Conservation (phyloP, 1,140 invertebrate species). For the Tetragonula clypearis region DNA sequence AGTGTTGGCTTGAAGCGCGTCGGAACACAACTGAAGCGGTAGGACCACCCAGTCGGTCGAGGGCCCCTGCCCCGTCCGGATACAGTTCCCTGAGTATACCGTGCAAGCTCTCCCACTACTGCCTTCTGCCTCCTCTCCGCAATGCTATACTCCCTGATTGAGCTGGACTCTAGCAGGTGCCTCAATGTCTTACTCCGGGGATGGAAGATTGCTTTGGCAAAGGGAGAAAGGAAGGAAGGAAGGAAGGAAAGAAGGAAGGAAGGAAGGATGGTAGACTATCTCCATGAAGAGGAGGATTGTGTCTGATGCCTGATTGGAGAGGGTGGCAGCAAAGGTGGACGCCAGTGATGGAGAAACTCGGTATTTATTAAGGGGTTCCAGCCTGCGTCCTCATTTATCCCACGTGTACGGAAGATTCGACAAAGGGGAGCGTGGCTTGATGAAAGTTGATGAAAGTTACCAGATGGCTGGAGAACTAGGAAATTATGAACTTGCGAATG, state of each 20-base stretch:
- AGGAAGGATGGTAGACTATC: constrained; percentile 37
- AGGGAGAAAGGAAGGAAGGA: constrained; percentile 61
- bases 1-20: constrained; percentile 81
- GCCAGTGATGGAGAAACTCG: constrained; percentile 27
- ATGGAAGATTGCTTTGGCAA: constrained; percentile 78
- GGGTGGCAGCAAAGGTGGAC: not conserved
- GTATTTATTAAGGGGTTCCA: constrained; percentile 28
- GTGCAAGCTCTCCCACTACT: constrained; percentile 79
- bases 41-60: constrained; percentile 81
- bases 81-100: constrained; percentile 77
- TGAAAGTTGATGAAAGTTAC: not conserved
- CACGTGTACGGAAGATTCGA: not conserved
- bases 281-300: constrained; percentile 45
- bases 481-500: not conserved
- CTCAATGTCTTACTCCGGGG: constrained; percentile 81
- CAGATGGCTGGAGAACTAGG: not conserved
- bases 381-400: constrained; percentile 10
- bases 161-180: constrained; percentile 79
- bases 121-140: constrained; percentile 56
- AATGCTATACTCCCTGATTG: constrained; percentile 71
- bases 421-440: not conserved
- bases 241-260: constrained; percentile 25
- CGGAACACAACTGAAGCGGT: constrained; percentile 81
- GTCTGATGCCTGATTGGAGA: constrained; percentile 21
- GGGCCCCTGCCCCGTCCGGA: constrained; percentile 73